Evolutionary conservation across 2,113 vertebrate species (phyloP).

Genomic region (Lagopus leucura): DNA sequence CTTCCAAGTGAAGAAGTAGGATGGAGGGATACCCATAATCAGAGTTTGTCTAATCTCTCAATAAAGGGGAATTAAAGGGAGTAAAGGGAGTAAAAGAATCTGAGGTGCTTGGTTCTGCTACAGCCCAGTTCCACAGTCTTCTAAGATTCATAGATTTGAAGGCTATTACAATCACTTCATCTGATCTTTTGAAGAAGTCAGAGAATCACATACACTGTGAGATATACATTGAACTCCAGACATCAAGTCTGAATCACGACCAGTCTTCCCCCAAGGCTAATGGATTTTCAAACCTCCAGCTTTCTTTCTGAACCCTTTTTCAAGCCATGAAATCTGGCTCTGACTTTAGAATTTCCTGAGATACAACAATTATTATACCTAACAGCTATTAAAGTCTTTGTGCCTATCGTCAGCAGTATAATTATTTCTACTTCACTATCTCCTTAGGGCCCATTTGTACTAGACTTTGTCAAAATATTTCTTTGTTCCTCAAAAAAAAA

Average conservation of each 20-base stretch:
- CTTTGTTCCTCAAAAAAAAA: background rate
- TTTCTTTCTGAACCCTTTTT: background rate
- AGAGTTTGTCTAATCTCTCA: background rate
- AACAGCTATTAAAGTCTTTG: background rate
- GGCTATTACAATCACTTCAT: background rate
- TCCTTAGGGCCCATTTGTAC: background rate
- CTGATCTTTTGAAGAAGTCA: background rate
- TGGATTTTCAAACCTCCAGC: background rate
- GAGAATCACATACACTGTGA: background rate
- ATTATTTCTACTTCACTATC: background rate
- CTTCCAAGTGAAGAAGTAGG: background rate
- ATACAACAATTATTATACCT: background rate
- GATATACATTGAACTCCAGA: background rate
- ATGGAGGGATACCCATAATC: background rate
- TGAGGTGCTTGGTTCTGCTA: background rate
- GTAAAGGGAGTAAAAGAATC: background rate
- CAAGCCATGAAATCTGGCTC: background rate
- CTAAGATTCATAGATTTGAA: background rate
- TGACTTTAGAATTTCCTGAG: background rate
- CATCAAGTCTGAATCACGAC: background rate
- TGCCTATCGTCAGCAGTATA: background rate
- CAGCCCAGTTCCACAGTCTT: background rate
- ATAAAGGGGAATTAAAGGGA: background rate
- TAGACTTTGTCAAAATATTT: constrained; percentile 24
- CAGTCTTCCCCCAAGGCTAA: background rate